Conservation (phyloP, 2,888 invertebrate genomes). For the Scelioninae gen. 1 region DNA sequence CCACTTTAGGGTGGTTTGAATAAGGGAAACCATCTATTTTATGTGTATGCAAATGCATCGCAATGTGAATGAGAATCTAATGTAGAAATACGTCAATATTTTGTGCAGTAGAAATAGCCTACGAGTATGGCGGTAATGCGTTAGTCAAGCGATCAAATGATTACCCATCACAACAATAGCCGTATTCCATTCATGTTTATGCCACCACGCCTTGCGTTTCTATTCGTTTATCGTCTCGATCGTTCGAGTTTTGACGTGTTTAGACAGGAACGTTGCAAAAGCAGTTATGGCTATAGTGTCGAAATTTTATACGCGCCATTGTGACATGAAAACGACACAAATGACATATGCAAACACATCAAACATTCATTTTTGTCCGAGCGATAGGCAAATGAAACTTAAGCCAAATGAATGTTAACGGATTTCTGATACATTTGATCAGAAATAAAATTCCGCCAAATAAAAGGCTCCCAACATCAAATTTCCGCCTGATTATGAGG, state of each 20-base stretch:
- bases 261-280: constrained; percentile 22
- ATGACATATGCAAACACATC: constrained; percentile 7
- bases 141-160: constrained; percentile 18
- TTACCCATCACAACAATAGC: constrained; percentile 8
- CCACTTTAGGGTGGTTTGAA: background rate
- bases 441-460: background rate
- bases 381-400: background rate
- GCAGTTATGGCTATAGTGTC: constrained; percentile 24
- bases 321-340: constrained; percentile 18
- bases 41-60: constrained; percentile 2
- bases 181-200: constrained; percentile 36
- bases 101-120: constrained; percentile 19
- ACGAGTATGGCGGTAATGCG: background rate
- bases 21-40: background rate
- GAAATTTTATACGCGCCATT: constrained; percentile 30
- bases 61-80: constrained; percentile 11
- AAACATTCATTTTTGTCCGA: constrained; percentile 8
- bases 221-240: constrained; percentile 39
- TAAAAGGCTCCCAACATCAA: no score
- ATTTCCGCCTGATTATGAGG: no score
- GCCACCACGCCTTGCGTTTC: constrained; percentile 21
- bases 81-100: constrained; percentile 27
- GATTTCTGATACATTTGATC: background rate
- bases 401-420: background rate
- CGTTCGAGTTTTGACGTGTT: constrained; percentile 35